These are phyloP conservation scores for Xenopus laevis DNA, from an alignment of 2,113 vertebrate genomes.

Conservation along the genomic window DNA sequence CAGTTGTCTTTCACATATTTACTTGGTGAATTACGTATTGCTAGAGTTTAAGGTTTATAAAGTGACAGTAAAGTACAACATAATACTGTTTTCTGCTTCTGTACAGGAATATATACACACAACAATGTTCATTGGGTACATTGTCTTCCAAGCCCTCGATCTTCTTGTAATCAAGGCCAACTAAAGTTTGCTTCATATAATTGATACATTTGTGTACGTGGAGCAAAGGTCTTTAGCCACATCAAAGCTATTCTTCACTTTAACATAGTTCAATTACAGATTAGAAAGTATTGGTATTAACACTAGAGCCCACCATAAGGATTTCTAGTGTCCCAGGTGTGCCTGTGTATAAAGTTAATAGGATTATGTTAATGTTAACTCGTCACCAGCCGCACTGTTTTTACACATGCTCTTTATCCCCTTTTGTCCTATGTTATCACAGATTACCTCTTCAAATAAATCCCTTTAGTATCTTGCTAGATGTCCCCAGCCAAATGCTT, in stretches of 20 bases:
- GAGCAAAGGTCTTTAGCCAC: background rate
- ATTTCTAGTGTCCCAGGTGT: constrained; percentile 31
- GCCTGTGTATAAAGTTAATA: constrained; percentile 40
- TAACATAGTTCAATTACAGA: constrained; percentile 35
- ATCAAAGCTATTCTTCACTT: constrained; percentile 31
- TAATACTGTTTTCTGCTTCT: too few relatives aligned
- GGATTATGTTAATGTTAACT: constrained; percentile 43
- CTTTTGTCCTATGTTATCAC: constrained; percentile 38
- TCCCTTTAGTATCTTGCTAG: constrained; percentile 33
- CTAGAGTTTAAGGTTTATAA: too few relatives aligned
- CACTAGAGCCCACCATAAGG: constrained; percentile 9
- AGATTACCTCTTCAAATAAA: constrained; percentile 37
- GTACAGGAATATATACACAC: too few relatives aligned
- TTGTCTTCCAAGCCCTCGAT: too few relatives aligned
- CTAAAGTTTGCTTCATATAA: background rate
- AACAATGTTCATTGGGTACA: too few relatives aligned
- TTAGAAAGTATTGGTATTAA: constrained; percentile 21
- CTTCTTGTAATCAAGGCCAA: background rate
- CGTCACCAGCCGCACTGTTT: constrained; percentile 29
- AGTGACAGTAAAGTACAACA: too few relatives aligned
- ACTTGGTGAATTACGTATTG: too few relatives aligned
- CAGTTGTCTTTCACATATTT: too few relatives aligned
- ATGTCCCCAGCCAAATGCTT: constrained; percentile 22
- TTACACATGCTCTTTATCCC: constrained; percentile 34
- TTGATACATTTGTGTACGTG: constrained; percentile 25